phyloP scores from a whole-genome alignment of 2,113 vertebrate species.

The Macroglossus sobrinus region DNA sequence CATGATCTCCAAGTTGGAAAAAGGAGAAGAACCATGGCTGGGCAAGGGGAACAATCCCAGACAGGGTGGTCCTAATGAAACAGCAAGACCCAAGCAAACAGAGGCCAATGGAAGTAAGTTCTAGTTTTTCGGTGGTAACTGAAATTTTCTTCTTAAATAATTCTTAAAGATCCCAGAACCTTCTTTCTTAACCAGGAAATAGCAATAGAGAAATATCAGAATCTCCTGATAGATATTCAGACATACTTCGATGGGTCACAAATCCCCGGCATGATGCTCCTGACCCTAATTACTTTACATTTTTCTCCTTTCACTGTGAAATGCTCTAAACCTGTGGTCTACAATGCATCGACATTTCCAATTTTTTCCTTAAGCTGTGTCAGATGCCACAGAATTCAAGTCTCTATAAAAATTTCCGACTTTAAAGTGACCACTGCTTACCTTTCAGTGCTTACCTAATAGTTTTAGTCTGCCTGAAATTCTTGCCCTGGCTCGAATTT shows the following conservation, averaged over 20 bases:
- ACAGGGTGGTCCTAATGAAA: neutral
- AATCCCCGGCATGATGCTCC: neutral
- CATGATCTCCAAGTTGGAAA: conserved; percentile 54
- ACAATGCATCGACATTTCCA: neutral
- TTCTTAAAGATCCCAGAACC: neutral
- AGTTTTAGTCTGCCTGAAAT: neutral
- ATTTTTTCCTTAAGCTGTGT: neutral
- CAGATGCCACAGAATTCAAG: neutral
- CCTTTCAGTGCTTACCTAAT: neutral
- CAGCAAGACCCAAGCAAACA: neutral
- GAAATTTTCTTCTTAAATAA: conserved; percentile 32
- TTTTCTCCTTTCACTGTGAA: neutral
- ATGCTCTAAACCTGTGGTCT: neutral
- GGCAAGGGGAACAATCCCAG: neutral
- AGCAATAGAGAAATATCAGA: neutral
- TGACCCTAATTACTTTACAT: neutral
- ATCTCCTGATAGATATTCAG: neutral
- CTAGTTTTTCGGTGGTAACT: neutral
- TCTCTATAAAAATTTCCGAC: neutral
- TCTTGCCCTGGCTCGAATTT: neutral
- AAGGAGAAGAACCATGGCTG: conserved; percentile 35
- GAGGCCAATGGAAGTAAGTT: conserved; percentile 50
- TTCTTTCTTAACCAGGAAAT: conserved; percentile 16
- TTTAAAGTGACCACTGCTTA: neutral
- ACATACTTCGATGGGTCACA: neutral